These are phyloP conservation scores for Sturnus vulgaris DNA, from an alignment of 2,113 vertebrate genomes.

Conservation along the genomic window DNA sequence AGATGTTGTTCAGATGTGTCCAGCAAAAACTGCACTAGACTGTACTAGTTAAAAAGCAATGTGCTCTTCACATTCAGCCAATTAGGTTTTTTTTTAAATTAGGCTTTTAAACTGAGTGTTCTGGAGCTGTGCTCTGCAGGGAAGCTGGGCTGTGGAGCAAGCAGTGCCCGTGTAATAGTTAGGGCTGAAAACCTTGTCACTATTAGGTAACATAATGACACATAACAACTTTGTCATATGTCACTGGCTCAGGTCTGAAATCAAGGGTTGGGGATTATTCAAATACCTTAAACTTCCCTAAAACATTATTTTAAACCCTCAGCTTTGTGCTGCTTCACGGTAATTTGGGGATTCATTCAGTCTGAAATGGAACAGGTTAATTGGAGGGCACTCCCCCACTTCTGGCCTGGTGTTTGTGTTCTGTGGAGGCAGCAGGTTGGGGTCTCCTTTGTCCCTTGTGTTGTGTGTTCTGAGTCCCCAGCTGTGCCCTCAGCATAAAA, in stretches of 20 bases:
- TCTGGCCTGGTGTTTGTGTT: background rate
- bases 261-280: background rate
- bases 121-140: background rate
- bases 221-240: background rate
- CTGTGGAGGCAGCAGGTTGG: background rate
- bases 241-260: background rate
- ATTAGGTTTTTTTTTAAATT: background rate
- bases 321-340: background rate
- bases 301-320: background rate
- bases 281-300: background rate
- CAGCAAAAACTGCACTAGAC: background rate
- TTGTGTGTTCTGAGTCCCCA: background rate
- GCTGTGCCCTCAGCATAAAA: background rate
- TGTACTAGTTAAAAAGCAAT: background rate
- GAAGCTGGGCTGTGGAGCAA: background rate
- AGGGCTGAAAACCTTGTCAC: background rate
- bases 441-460: accelerated
- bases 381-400: background rate
- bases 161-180: background rate
- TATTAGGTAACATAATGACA: background rate
- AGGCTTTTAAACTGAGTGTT: background rate
- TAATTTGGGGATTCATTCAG: background rate
- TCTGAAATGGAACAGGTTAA: background rate
- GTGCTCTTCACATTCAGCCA: background rate
- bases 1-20: background rate